Evolutionary conservation across 2,113 vertebrate genomes (phyloP).

Genomic region (Xiphias gladius): DNA sequence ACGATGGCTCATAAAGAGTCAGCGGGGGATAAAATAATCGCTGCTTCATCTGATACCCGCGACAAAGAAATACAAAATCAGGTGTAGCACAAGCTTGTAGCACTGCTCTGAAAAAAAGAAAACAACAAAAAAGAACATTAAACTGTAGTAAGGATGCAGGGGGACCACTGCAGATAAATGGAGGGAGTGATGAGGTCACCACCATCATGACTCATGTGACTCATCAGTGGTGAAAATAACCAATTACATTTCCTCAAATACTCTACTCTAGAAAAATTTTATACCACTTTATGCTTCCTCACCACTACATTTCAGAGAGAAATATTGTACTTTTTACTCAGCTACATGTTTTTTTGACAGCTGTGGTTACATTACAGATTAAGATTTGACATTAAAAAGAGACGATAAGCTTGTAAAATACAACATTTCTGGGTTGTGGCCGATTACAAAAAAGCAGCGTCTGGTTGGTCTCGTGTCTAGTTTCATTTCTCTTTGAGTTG

Average conservation of each 20-base stretch:
- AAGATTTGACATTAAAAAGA: background rate
- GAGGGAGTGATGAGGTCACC: slow-evolving; percentile 48
- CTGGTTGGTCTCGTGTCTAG: no score
- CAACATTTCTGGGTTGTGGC: no score
- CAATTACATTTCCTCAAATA: background rate
- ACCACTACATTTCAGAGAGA: background rate
- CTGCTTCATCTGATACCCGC: slow-evolving; percentile 27
- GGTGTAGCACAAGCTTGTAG: background rate
- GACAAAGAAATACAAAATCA: slow-evolving; percentile 9
- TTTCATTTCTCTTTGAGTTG: no score
- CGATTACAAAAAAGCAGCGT: no score
- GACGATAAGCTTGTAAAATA: no score
- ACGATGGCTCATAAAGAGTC: slow-evolving; percentile 53
- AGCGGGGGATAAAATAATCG: slow-evolving; percentile 27
- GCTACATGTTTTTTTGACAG: background rate
- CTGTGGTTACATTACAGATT: no score
- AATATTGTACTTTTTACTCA: background rate
- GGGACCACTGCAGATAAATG: background rate
- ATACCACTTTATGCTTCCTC: background rate
- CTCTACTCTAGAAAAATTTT: background rate
- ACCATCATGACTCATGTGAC: background rate
- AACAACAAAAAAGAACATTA: no score
- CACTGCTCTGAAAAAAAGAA: background rate
- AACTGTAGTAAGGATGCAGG: background rate
- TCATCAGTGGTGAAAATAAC: background rate